A percentile compares a stretch with the other conserved stretches of the same genome.
Evolutionary conservation across 2,113 vertebrate species (phyloP).

Genomic region (Marmota monax): DNA sequence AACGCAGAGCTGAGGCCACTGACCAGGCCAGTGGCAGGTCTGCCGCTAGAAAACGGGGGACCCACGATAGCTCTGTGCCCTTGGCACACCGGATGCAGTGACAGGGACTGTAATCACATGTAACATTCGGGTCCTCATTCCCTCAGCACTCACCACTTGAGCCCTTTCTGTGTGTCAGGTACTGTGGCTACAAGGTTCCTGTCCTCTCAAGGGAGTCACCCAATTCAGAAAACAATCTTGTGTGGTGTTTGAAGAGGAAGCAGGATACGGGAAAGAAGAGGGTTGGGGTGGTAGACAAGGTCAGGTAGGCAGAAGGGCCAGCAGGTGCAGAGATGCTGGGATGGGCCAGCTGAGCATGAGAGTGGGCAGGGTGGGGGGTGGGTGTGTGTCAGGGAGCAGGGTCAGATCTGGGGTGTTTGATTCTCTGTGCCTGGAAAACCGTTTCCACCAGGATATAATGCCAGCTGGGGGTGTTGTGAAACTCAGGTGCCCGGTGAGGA

Average conservation of each 20-base stretch:
- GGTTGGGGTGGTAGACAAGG: accelerated
- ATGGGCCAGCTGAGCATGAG: accelerated
- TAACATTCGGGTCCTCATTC: neutral
- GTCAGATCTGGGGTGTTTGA: neutral
- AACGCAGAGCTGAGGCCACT: neutral
- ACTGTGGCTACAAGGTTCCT: accelerated
- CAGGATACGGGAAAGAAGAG: neutral
- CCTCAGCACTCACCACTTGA: neutral
- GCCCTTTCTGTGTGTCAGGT: neutral
- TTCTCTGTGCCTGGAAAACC: neutral
- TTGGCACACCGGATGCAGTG: neutral
- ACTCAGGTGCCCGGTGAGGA: accelerated
- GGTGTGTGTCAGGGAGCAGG: too few species aligned
- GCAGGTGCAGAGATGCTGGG: neutral
- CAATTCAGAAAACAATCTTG: neutral
- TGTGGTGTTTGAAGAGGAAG: neutral
- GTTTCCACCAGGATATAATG: accelerated
- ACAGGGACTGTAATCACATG: neutral
- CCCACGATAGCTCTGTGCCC: neutral
- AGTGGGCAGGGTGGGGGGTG: too few species aligned
- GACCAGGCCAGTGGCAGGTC: neutral
- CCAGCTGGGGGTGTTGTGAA: neutral
- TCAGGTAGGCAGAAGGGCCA: neutral
- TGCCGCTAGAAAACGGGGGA: neutral
- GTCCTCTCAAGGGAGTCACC: accelerated